phyloP scores from a whole-genome alignment of 2,113 vertebrate genomes.

The Heterotilapia buettikoferi region DNA sequence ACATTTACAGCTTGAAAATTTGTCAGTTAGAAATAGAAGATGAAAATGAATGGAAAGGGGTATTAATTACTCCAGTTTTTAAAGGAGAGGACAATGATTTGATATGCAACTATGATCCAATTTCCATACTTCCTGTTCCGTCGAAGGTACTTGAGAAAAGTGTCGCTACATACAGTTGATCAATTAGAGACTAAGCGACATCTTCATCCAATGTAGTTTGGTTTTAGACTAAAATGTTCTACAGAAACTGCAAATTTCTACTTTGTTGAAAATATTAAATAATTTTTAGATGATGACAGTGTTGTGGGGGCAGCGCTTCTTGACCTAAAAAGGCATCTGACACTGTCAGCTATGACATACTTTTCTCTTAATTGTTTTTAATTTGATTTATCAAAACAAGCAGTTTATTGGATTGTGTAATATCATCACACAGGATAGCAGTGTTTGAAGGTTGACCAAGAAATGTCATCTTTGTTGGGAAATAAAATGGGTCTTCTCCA shows the following conservation, averaged over 20 bases:
- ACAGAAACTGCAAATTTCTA: not conserved
- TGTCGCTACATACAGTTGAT: not conserved
- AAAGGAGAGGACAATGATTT: not conserved
- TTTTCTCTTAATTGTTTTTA: not conserved
- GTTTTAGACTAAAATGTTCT: not conserved
- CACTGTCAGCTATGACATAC: not conserved
- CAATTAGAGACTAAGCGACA: not conserved
- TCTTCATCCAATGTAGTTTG: not conserved
- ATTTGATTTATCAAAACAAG: not conserved
- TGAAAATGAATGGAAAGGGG: not conserved
- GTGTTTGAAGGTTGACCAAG: not conserved
- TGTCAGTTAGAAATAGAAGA: not conserved
- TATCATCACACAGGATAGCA: not conserved
- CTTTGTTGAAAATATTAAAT: not conserved
- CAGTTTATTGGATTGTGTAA: not conserved
- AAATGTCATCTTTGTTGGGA: not conserved
- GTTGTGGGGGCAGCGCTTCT: not conserved
- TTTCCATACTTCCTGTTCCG: not conserved
- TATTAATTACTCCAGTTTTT: not conserved
- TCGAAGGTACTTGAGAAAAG: not conserved
- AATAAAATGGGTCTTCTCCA: not conserved
- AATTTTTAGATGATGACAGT: not conserved
- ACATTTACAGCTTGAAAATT: not conserved
- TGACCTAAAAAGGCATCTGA: not conserved
- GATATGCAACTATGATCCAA: not conserved